A percentile compares a stretch with the other conserved stretches of the same genome.
These are phyloP conservation scores for Bombylius major DNA, from an alignment of 2,888 invertebrate genomes.

Conservation along the genomic window DNA sequence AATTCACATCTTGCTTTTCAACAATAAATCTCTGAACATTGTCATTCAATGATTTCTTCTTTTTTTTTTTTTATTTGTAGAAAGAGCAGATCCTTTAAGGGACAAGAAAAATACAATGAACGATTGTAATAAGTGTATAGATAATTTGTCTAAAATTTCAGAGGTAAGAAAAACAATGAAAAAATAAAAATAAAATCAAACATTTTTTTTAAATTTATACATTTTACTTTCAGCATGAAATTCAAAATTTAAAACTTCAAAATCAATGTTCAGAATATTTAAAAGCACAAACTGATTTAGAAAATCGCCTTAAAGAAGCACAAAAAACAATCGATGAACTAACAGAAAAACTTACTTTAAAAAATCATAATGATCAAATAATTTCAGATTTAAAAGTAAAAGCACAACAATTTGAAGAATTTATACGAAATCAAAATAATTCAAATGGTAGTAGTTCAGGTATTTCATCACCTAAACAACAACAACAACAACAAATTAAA, in stretches of 20 bases:
- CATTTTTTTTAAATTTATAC: neutral
- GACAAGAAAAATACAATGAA: constrained; percentile 8
- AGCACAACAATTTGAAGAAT: constrained; percentile 50
- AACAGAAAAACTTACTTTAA: constrained; percentile 30
- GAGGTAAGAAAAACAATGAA: constrained; percentile 20
- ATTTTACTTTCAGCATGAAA: constrained; percentile 26
- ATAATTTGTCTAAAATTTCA: constrained; percentile 26
- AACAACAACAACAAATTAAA: constrained; percentile 2
- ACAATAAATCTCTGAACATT: neutral
- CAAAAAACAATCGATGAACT: constrained; percentile 27
- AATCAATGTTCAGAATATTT: constrained; percentile 24
- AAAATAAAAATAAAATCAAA: neutral
- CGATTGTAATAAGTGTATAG: constrained; percentile 28
- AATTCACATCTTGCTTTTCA: neutral
- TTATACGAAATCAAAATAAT: constrained; percentile 43
- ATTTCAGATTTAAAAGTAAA: constrained; percentile 48
- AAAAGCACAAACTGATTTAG: constrained; percentile 25
- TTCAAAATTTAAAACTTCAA: constrained; percentile 28
- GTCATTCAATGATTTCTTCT: no score
- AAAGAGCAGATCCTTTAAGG: constrained; percentile 1
- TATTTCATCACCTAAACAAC: constrained; percentile 14
- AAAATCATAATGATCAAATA: constrained; percentile 45
- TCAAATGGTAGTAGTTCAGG: constrained; percentile 24
- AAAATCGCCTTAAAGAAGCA: constrained; percentile 27
- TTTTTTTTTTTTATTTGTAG: constrained; percentile 5